Conservation (phyloP, 1,140 invertebrate genomes). For the Meloidogyne chitwoodi region DNA sequence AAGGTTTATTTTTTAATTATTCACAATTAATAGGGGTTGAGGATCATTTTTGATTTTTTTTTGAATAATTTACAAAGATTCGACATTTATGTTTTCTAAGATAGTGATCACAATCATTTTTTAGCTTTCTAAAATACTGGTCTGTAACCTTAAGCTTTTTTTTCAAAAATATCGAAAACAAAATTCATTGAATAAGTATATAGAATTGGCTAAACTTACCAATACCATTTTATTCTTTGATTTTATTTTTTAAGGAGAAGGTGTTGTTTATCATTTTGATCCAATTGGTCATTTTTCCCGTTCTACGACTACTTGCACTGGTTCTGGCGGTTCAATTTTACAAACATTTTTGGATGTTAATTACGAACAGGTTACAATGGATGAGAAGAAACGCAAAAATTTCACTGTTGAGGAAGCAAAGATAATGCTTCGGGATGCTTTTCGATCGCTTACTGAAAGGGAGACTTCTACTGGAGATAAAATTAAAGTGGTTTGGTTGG, state of each 20-base stretch:
- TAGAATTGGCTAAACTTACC: not conserved
- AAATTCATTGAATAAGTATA: too few species aligned
- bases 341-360: slow-evolving; percentile 65
- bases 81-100: too few species aligned
- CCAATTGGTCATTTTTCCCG: slow-evolving; percentile 82
- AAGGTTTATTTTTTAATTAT: slow-evolving; percentile 7
- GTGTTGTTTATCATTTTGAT: slow-evolving; percentile 89
- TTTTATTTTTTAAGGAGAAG: slow-evolving; percentile 69
- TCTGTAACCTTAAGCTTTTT: too few species aligned
- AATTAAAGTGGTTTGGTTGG: slow-evolving; percentile 81
- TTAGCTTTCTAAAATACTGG: not conserved
- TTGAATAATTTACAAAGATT: too few species aligned
- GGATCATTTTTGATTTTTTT: too few species aligned
- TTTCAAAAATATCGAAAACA: too few species aligned
- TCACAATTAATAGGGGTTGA: not conserved
- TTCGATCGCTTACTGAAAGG: slow-evolving; percentile 90
- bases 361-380: slow-evolving; percentile 61
- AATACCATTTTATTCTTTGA: slow-evolving; percentile 2
- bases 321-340: slow-evolving; percentile 67
- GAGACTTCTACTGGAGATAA: slow-evolving; percentile 94
- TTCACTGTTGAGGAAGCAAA: slow-evolving; percentile 76
- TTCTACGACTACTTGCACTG: slow-evolving; percentile 74
- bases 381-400: not conserved
- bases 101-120: too few species aligned
- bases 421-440: slow-evolving; percentile 83